phyloP scores from a whole-genome alignment of 2,797 vertebrate species.

The Pogoniulus pusillus region DNA sequence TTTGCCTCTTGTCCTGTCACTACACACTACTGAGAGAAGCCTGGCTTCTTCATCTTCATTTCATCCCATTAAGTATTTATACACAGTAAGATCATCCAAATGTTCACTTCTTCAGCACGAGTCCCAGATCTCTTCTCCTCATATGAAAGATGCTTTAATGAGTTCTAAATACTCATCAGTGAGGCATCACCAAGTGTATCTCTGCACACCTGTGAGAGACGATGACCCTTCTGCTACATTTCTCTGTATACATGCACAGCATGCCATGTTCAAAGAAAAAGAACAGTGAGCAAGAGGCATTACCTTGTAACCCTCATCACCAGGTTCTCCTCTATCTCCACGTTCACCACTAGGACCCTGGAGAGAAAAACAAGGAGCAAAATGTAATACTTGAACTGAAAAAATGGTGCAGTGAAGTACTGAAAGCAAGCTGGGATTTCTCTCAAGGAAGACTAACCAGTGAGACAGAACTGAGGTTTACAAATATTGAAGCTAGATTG shows the following conservation, averaged over 20 bases:
- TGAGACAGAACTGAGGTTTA: neutral
- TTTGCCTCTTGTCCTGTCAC: neutral
- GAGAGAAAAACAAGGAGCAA: conserved; percentile 62
- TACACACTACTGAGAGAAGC: neutral
- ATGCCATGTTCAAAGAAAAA: neutral
- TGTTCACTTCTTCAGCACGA: neutral
- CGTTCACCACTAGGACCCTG: conserved; percentile 87
- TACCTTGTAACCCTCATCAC: conserved; percentile 93
- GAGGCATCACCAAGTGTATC: neutral
- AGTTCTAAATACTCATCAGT: neutral
- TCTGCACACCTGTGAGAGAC: neutral
- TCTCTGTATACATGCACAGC: neutral
- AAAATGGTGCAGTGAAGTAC: neutral
- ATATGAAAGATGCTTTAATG: neutral
- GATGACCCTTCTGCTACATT: neutral
- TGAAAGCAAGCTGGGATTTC: neutral
- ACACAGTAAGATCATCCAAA: neutral
- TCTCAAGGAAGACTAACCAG: neutral
- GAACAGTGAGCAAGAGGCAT: neutral
- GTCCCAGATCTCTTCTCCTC: neutral
- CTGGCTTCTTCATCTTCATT: neutral
- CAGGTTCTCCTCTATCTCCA: conserved; percentile 91
- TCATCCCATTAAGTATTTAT: neutral
- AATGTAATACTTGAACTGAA: conserved; percentile 23
- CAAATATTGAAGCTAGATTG: neutral